Percentiles rank a stretch among this genome's conserved stretches.
These are phyloP conservation scores for Lasioglossum vierecki DNA, from an alignment of 2,888 invertebrate species.

Conservation along the genomic window DNA sequence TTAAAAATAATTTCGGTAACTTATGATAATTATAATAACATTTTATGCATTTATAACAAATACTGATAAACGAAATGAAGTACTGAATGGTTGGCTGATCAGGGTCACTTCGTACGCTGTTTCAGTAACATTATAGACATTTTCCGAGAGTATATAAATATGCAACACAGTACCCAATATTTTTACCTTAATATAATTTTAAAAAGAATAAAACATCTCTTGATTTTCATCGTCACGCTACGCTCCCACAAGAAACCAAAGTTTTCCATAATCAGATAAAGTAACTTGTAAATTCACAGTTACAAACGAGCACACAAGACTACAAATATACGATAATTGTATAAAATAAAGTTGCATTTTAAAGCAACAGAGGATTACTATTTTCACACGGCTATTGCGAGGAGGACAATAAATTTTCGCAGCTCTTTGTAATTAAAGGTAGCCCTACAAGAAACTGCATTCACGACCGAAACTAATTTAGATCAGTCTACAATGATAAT, in stretches of 20 bases:
- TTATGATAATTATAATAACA: no score
- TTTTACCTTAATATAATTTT: neutral
- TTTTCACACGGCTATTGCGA: neutral
- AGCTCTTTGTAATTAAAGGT: neutral
- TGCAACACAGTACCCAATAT: neutral
- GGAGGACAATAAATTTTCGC: neutral
- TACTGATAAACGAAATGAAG: neutral
- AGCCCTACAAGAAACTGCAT: neutral
- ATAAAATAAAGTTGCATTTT: neutral
- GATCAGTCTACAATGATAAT: neutral
- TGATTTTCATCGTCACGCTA: neutral
- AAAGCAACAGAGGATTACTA: no score
- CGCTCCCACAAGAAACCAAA: neutral
- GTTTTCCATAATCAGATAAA: neutral
- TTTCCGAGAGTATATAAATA: neutral
- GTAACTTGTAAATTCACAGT: no score
- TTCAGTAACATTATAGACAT: neutral
- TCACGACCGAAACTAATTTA: neutral
- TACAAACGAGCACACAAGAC: neutral
- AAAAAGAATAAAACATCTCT: neutral
- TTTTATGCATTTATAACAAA: neutral
- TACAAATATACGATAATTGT: neutral
- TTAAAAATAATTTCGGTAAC: no score
- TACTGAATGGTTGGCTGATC: neutral
- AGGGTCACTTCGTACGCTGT: neutral